Evolutionary conservation across 1,140 invertebrate species (phyloP).

Genomic region (Drosophila bifasciata): DNA sequence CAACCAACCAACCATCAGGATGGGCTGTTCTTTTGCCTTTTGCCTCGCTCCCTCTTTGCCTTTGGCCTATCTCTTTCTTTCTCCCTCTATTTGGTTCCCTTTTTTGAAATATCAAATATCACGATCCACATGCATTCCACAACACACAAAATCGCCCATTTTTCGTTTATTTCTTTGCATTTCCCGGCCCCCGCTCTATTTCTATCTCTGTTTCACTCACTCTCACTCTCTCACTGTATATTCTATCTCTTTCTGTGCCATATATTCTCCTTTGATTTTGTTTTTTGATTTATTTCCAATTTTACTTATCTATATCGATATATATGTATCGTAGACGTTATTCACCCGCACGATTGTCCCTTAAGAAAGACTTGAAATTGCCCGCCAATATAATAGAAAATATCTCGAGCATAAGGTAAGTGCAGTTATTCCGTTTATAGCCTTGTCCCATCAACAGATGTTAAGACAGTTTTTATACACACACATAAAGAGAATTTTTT

Average conservation of each 20-base stretch:
- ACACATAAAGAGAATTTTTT: conserved; percentile 24
- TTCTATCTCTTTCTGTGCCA: conserved; percentile 14
- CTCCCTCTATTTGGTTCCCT: not conserved
- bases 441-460: conserved; percentile 7
- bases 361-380: conserved; percentile 89
- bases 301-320: conserved; percentile 41
- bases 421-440: conserved; percentile 39
- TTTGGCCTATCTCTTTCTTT: no score
- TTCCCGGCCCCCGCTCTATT: conserved; percentile 1
- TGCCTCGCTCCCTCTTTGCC: not conserved
- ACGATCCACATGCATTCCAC: conserved; percentile 22
- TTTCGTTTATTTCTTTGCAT: conserved; percentile 1
- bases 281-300: conserved; percentile 54
- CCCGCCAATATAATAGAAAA: conserved; percentile 90
- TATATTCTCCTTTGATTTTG: conserved; percentile 10
- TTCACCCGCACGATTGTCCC: conserved; percentile 90
- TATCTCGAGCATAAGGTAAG: conserved; percentile 90
- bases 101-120: not conserved
- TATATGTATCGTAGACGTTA: conserved; percentile 88
- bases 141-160: not conserved
- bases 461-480: conserved; percentile 15
- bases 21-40: not conserved
- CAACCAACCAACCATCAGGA: conserved; percentile 68
- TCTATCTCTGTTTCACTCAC: conserved; percentile 1
- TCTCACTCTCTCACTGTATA: not conserved